Evolutionary conservation across 1,140 invertebrate species (phyloP).

Genomic region (Orchestia grillus): DNA sequence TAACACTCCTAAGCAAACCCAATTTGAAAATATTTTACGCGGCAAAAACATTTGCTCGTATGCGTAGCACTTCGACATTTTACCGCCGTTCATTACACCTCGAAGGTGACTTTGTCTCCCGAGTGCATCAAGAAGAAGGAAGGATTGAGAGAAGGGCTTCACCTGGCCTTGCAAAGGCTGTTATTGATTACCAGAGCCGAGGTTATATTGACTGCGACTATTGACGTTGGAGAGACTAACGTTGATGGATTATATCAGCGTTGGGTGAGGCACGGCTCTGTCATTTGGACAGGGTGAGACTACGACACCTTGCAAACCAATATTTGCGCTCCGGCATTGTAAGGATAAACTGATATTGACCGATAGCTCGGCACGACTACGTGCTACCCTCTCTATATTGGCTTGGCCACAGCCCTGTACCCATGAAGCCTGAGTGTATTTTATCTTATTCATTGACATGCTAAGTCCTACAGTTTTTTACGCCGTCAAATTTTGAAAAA

Average conservation of each 20-base stretch:
- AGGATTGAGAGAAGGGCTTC: background rate
- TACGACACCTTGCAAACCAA: slow-evolving; percentile 29
- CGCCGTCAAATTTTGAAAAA: background rate
- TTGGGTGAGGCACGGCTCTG: slow-evolving; percentile 12
- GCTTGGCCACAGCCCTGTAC: background rate
- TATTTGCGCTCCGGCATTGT: slow-evolving; percentile 5
- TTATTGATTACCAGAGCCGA: slow-evolving; percentile 7
- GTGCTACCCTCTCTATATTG: background rate
- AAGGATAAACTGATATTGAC: slow-evolving; percentile 35
- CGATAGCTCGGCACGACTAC: background rate
- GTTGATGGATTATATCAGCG: slow-evolving; percentile 41
- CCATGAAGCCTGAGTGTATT: background rate
- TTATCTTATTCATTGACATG: background rate
- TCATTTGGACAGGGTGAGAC: slow-evolving; percentile 19
- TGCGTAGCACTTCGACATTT: background rate
- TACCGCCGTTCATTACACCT: background rate
- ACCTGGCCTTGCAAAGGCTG: background rate
- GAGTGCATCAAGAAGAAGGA: background rate
- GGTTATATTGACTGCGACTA: slow-evolving; percentile 36
- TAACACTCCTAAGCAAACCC: background rate
- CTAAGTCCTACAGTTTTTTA: background rate
- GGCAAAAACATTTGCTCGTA: background rate
- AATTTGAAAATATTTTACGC: background rate
- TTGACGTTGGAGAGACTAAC: slow-evolving; percentile 17
- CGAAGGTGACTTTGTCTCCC: background rate